Base-by-base conservation (phyloP, 64 coral and sea anemone genomes). In the Dendrophyllia cribrosa region DNA sequence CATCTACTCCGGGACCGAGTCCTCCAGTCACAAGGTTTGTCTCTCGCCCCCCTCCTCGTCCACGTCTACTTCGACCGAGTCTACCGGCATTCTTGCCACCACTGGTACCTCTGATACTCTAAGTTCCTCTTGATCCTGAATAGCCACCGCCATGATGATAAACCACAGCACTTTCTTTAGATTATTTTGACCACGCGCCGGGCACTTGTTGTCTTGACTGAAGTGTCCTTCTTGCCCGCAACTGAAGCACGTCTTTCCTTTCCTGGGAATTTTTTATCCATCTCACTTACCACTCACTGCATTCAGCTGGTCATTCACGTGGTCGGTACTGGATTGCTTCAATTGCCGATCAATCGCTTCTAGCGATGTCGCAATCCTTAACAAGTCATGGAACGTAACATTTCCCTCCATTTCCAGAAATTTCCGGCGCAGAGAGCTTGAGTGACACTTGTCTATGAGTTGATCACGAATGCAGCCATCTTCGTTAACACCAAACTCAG, bases 401-500 rank as follows among this genome's bases (percentile, higher is more conserved):
- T 14, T 17, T 76, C 74, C 74, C 49, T 76, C 74, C 74, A 21
- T 76, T 74, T 77, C 9, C n/a, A 52, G 47, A 44, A 76, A 50
- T 19, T 76, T 52, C 15, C 74, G 46, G n/a, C 74, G 9, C 74
- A 52, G 5, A 51, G 52, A 14, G 47, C 46, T 76, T 19, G 74
- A 76, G n/a, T 49, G 51, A 49, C 74, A 76, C 6, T 76, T 76
- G 47, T 76, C 74, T 20, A 76, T 76, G 10, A 76, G 14, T 76
- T 76, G 74, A 76, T 76, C 74, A 20, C 47, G 74, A 46, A 76
- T 76, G 9, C 21, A 76, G 47, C n/a, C 48, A 46, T 77, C 49
- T 17, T 77, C 47, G 47, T 53, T 19, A 7, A 9, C 74, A n/a
- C 74, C 17, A 12, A 77, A 87, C 14, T 91, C 82, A 68, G 82